Percentiles rank a stretch among this genome's conserved stretches.
Conservation (phyloP, 2,888 invertebrate species). For the Psylliodes chrysocephalus region DNA sequence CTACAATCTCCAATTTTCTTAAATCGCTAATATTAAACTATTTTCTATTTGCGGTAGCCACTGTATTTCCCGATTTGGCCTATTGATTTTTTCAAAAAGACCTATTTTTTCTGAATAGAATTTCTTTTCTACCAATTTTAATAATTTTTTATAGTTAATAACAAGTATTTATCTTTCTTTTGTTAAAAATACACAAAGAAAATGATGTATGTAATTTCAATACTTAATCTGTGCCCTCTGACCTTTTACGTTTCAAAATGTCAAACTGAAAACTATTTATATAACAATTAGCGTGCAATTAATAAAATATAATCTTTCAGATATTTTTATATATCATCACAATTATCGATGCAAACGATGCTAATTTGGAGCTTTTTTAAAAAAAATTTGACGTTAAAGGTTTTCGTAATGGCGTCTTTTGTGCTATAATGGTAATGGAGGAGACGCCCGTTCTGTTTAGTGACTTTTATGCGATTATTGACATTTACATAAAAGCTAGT, state of each 20-base stretch:
- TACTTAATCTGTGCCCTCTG: conserved; percentile 4
- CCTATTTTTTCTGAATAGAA: background rate
- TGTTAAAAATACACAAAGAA: too few species aligned
- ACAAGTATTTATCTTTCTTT: too few species aligned
- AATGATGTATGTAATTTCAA: too few species aligned
- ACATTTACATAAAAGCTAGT: background rate
- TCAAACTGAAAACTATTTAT: background rate
- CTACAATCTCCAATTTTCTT: background rate
- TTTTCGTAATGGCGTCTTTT: conserved; percentile 38
- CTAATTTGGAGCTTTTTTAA: too few species aligned
- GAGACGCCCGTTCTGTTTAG: conserved; percentile 50
- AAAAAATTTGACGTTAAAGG: conserved; percentile 24
- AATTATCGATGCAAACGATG: too few species aligned
- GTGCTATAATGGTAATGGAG: conserved; percentile 46
- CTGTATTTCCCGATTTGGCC: background rate
- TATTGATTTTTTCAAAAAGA: background rate
- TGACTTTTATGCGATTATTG: background rate
- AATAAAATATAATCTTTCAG: too few species aligned
- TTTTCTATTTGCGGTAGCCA: too few species aligned
- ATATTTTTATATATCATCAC: too few species aligned
- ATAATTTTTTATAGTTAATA: background rate
- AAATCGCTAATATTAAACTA: too few species aligned
- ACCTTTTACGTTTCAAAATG: conserved; percentile 20
- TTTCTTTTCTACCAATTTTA: background rate
- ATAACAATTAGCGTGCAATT: background rate